phyloP scores from a whole-genome alignment of 2,113 vertebrate species.

The Menidia beryllina region DNA sequence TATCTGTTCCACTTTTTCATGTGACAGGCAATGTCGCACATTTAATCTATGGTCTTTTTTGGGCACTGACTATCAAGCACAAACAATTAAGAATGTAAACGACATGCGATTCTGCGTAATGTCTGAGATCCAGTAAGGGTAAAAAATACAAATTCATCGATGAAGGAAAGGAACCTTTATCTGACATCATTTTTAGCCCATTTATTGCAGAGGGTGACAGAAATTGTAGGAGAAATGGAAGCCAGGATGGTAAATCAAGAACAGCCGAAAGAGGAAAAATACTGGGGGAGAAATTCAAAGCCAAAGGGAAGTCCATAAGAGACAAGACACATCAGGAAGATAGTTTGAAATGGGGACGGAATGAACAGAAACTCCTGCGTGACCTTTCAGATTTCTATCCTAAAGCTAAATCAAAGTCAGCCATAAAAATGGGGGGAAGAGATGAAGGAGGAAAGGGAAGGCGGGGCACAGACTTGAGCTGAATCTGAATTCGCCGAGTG shows the following conservation, averaged over 20 bases:
- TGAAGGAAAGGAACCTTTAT: conserved; percentile 33
- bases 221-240: conserved; percentile 3
- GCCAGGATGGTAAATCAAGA: neutral
- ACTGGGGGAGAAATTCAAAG: neutral
- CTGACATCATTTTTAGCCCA: conserved; percentile 4
- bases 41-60: neutral
- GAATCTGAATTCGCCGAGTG: conserved; percentile 43
- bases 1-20: neutral
- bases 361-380: conserved; percentile 41
- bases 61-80: neutral
- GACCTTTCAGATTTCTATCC: conserved; percentile 57
- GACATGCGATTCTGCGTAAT: neutral
- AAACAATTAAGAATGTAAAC: conserved; percentile 6
- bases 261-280: conserved; percentile 1
- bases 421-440: conserved; percentile 44
- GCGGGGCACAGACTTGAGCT: conserved; percentile 18
- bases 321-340: conserved; percentile 14
- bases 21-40: neutral
- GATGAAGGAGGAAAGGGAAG: conserved; percentile 36
- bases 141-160: conserved; percentile 5
- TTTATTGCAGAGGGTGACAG: conserved; percentile 1
- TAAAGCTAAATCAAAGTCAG: conserved; percentile 56
- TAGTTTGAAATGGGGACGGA: neutral
- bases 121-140: neutral
- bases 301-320: conserved; percentile 24